Percentiles rank a stretch among this genome's conserved stretches.
Evolutionary conservation across 2,888 invertebrate species (phyloP).

Genomic region (Pimpla rufipes): DNA sequence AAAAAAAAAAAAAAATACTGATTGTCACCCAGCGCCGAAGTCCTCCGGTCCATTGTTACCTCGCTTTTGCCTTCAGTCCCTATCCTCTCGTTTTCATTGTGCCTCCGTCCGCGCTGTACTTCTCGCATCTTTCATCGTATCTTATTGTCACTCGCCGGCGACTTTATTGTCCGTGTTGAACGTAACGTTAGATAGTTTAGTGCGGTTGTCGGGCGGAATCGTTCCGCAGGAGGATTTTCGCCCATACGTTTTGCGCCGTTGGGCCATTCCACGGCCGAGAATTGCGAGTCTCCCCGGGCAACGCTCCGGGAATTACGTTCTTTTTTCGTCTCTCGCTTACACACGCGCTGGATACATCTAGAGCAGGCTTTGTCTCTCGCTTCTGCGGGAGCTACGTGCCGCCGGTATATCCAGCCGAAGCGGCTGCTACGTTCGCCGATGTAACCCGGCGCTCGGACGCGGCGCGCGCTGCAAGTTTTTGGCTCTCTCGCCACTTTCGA

Average conservation of each 20-base stretch:
- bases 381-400: constrained; percentile 9
- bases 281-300: constrained; percentile 54
- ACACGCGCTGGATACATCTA: constrained; percentile 10
- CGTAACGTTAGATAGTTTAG: constrained; percentile 51
- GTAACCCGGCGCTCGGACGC: not conserved
- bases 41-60: not conserved
- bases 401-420: constrained; percentile 7
- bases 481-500: not conserved
- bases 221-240: constrained; percentile 36
- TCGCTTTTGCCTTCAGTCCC: constrained; percentile 6
- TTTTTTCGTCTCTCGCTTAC: constrained; percentile 46
- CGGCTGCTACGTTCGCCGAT: not conserved
- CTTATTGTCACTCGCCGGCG: constrained; percentile 40
- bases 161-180: constrained; percentile 49
- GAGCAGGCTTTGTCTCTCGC: constrained; percentile 7
- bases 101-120: constrained; percentile 5
- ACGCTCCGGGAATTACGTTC: constrained; percentile 53
- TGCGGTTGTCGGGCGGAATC: constrained; percentile 28
- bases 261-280: constrained; percentile 32
- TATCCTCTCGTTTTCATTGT: constrained; percentile 19
- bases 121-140: constrained; percentile 33
- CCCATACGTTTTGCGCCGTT: constrained; percentile 7
- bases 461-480: not conserved
- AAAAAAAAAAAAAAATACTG: constrained; percentile 6
- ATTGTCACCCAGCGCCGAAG: constrained; percentile 11